Percentiles rank a stretch among this genome's conserved stretches.
Conservation (phyloP, 2,113 vertebrate genomes). For the Hemibagrus wyckioides region DNA sequence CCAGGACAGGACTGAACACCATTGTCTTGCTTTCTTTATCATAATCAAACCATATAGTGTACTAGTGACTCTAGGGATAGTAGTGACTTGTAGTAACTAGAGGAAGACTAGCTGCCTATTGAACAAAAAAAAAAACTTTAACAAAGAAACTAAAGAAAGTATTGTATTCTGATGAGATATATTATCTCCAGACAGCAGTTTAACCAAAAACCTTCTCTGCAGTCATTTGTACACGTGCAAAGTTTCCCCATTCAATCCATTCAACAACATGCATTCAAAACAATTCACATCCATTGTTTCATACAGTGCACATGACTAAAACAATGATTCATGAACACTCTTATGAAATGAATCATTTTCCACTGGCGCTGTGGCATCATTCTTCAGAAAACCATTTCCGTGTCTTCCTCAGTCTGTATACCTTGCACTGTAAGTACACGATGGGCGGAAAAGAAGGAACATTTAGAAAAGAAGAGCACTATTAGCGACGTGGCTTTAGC, state of each 20-base stretch:
- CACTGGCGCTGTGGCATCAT: background rate
- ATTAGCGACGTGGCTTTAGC: background rate
- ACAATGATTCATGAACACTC: background rate
- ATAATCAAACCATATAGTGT: background rate
- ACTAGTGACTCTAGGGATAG: background rate
- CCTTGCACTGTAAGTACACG: background rate
- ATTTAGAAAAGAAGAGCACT: background rate
- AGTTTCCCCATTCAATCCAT: too few relatives aligned
- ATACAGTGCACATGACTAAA: background rate
- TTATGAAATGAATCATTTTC: background rate
- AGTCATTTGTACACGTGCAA: background rate
- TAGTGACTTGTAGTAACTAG: background rate
- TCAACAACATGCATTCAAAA: background rate
- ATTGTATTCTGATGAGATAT: background rate
- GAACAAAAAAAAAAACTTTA: background rate
- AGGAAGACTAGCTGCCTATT: background rate
- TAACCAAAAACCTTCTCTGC: background rate
- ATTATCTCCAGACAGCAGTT: background rate
- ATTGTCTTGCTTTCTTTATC: slow-evolving; percentile 3
- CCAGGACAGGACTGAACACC: background rate
- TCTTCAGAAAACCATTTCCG: background rate
- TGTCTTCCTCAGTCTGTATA: background rate
- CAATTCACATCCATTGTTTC: background rate
- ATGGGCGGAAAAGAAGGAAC: background rate
- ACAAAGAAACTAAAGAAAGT: background rate